phyloP scores from a whole-genome alignment of 2,888 invertebrate genomes.

The Sisyra terminalis region DNA sequence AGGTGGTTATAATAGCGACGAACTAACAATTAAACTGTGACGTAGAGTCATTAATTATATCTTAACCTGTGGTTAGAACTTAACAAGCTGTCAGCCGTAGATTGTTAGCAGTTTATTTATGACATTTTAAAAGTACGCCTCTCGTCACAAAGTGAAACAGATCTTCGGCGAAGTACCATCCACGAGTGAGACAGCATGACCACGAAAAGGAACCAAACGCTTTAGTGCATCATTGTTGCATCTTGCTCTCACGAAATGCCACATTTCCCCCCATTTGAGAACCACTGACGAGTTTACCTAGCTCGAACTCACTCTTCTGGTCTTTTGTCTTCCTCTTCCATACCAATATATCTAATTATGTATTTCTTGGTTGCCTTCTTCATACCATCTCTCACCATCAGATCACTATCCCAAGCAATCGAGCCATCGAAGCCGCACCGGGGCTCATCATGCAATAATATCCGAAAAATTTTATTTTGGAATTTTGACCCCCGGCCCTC shows the following conservation, averaged over 20 bases:
- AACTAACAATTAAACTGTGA: constrained; percentile 30
- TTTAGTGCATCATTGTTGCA: background rate
- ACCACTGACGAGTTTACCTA: background rate
- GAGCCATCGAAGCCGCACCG: too few species aligned
- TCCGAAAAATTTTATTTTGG: too few species aligned
- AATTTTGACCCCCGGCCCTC: too few species aligned
- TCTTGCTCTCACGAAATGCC: too few species aligned
- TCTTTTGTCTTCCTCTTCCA: background rate
- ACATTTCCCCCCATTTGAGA: background rate
- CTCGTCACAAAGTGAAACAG: constrained; percentile 1
- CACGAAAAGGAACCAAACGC: too few species aligned
- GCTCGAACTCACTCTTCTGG: background rate
- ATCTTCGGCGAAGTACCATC: too few species aligned
- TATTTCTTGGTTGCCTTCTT: too few species aligned
- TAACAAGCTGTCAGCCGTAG: constrained; percentile 33
- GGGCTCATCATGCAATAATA: too few species aligned
- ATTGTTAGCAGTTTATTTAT: constrained; percentile 33
- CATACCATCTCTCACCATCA: too few species aligned
- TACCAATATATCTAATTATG: background rate
- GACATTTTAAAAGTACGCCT: constrained; percentile 29
- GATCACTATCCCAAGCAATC: too few species aligned
- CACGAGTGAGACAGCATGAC: too few species aligned
- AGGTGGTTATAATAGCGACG: constrained; percentile 26
- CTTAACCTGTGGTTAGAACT: constrained; percentile 34
- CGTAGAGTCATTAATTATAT: constrained; percentile 32